Percentiles rank a stretch among this genome's conserved stretches.
Evolutionary conservation across 2,797 vertebrate species (phyloP).

Genomic region (Ctenochaetus hawaiiensis): DNA sequence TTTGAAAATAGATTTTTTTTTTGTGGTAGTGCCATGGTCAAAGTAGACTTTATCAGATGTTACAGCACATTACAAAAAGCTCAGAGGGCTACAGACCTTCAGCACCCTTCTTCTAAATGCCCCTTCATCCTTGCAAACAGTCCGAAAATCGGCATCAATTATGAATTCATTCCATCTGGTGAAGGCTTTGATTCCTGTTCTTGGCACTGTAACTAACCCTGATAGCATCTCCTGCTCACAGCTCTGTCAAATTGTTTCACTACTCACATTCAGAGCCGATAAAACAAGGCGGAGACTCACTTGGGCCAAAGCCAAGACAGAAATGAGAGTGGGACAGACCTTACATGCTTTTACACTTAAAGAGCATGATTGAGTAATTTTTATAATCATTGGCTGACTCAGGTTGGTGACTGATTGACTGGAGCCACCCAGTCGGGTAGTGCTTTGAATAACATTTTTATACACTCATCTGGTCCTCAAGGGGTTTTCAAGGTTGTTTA

Average conservation of each 20-base stretch:
- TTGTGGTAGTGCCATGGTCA: not conserved
- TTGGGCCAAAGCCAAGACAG: constrained; percentile 24
- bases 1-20: constrained; percentile 10
- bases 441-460: not conserved
- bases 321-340: constrained; percentile 3
- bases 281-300: constrained; percentile 32
- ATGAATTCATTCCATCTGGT: constrained; percentile 65
- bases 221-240: constrained; percentile 35
- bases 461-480: not conserved
- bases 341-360: constrained; percentile 15
- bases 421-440: not conserved
- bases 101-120: constrained; percentile 2
- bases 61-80: constrained; percentile 11
- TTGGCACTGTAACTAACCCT: constrained; percentile 17
- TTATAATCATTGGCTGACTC: constrained; percentile 9
- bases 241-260: constrained; percentile 35
- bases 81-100: constrained; percentile 14
- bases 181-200: constrained; percentile 44
- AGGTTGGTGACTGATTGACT: not conserved
- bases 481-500: constrained; percentile 32
- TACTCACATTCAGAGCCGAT: constrained; percentile 26
- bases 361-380: not conserved
- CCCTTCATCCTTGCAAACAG: constrained; percentile 28
- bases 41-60: constrained; percentile 22
- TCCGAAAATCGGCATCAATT: constrained; percentile 59